Evolutionary conservation across 2,797 vertebrate genomes (phyloP).

Genomic region (Muscicapa comitata): DNA sequence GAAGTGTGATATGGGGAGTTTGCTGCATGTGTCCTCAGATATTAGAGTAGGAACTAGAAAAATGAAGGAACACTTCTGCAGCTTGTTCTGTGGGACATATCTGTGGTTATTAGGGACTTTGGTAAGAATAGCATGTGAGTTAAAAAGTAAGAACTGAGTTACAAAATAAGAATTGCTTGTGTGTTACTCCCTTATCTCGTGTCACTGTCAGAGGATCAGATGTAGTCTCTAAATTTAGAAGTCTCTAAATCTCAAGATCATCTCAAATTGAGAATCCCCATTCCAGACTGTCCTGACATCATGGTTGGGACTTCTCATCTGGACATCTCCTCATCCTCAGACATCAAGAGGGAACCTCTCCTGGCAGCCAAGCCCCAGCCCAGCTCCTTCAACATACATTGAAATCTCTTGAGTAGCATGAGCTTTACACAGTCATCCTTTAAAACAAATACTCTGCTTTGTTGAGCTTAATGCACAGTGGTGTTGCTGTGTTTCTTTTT

Average conservation of each 20-base stretch:
- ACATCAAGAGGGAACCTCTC: accelerated
- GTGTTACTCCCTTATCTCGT: neutral
- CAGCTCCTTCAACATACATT: neutral
- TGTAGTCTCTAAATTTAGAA: neutral
- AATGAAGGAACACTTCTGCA: neutral
- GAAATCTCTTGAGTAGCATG: neutral
- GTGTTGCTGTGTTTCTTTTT: neutral
- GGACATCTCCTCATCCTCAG: neutral
- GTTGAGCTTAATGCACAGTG: neutral
- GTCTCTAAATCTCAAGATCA: neutral
- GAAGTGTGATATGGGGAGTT: neutral
- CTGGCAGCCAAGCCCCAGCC: neutral
- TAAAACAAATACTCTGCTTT: neutral
- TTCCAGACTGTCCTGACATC: neutral
- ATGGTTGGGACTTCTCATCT: neutral
- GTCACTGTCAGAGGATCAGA: neutral
- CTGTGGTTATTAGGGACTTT: neutral
- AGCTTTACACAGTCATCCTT: neutral
- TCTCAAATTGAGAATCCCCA: neutral
- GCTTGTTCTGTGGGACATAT: neutral
- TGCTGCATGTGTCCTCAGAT: neutral
- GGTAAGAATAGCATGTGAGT: neutral
- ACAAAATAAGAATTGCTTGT: neutral
- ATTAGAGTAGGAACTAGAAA: neutral
- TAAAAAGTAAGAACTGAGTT: neutral